Evolutionary conservation across 2,113 vertebrate genomes (phyloP), one percentile per base, ranked within the genome.

Genomic region (Xiphorhynchus elegans): DNA sequence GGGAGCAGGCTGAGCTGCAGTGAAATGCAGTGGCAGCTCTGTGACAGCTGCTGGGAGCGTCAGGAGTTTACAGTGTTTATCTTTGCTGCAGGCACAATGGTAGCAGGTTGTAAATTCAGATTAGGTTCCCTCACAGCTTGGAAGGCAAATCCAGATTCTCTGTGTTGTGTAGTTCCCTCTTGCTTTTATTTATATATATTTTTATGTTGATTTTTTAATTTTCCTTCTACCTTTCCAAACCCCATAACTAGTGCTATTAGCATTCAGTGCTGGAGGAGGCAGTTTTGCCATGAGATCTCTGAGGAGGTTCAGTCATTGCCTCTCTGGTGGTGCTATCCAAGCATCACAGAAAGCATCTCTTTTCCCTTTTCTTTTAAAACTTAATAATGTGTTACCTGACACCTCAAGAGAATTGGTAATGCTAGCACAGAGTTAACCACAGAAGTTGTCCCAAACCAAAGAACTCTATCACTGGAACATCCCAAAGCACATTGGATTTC

Each of bases 41-140:
- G 8, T 64, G 87, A 39, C 87, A 91, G 86, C 75, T 92, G 93
- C 93, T 64, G 63, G 80, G 94, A 49, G 14, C 3, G 1, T 68
- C 78, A 68, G 60, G 86, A 78, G 64, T 66, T 77, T 66, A 59
- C 94, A 76, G 86, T 37, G 85, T 94, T 97, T 91, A 9, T 94
- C 88, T 97, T 84, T 63, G 91, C 90, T 95, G 82, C 31, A 96
- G 89, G 91, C 93, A 84, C 42, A 79, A 40, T 77, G 88, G 87
- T 96, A 90, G 77, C 85, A 95, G 89, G 60, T 84, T 94, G 90
- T 92, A 96, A 96, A 97, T 94, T 94, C 72, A 96, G 66, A 74
- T 19, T 80, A 67, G 66, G 28, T 88, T 95, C 96, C 74, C 73
- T 94, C n/a, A 17, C 52, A 56, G 56, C 44, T 77, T 74, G 67